These are phyloP conservation scores for Tyto alba DNA, from an alignment of 2,113 vertebrate species.

Conservation along the genomic window DNA sequence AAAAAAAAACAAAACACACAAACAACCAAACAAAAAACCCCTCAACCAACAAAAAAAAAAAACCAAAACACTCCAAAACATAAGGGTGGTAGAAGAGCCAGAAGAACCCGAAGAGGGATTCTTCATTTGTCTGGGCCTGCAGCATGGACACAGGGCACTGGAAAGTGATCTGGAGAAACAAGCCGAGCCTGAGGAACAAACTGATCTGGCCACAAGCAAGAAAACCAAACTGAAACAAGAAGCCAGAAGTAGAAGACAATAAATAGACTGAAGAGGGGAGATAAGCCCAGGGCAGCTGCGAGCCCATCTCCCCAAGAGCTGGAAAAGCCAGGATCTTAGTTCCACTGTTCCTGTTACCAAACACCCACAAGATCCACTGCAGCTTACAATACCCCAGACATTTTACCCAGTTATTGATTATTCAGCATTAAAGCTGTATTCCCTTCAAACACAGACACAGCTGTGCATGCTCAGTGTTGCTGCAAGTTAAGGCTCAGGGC, in stretches of 20 bases:
- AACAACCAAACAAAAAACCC: neutral
- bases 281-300: neutral
- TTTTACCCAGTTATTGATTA: neutral
- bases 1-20: too few relatives aligned
- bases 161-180: neutral
- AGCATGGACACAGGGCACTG: neutral
- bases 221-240: neutral
- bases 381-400: neutral
- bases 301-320: neutral
- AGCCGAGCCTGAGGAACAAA: neutral
- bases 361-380: neutral
- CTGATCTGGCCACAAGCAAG: neutral
- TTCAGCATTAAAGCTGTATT: neutral
- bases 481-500: neutral
- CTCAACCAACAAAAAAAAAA: neutral
- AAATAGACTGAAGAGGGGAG: neutral
- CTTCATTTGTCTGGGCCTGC: neutral
- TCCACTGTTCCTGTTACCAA: neutral
- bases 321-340: neutral
- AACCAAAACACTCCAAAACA: accelerated
- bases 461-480: neutral
- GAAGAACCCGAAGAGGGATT: neutral
- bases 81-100: neutral
- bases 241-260: neutral
- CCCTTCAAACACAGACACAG: neutral